Base-by-base conservation (phyloP, 2,888 invertebrate genomes). In the Galerucella pusilla region DNA sequence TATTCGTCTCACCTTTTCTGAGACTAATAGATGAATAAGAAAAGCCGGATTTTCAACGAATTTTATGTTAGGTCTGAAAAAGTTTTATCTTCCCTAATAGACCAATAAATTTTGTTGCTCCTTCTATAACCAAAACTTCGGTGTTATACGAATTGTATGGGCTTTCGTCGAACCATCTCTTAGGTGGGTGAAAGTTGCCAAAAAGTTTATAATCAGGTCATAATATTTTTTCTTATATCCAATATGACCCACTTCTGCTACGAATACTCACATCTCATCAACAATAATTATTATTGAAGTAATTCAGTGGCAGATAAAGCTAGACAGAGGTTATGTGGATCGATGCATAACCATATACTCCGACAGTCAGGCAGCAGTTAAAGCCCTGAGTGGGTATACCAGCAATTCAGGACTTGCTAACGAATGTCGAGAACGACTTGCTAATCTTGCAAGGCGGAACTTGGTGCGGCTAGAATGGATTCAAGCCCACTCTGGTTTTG, bases 1-100 rank as follows among this genome's bases (percentile, higher is more conserved):
- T 63, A 67, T 71, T 71, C 75, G 46, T 66, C 49, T 49, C 60
- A 66, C 54, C 60, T 68, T 57, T 60, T 67, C 28, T 63, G 54
- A 49, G 64, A 61, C 70, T 71, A 71, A 71, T 71, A 75, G 75
- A 75, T 67, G 75, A 75, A 75, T 71, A 61, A 67, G 70, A 59
- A 67, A 68, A 35, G 66, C 28, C 60, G 61, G 45, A 52, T 68
- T 61, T 64, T 66, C 63, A 59, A 42, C 61, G 59, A 66, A 69
- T 74, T 73, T 66, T 67, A 74, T 71, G 67, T 65, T 20, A 64
- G 68, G 25, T 25, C 54, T 35, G 61, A 71, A 66, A 71, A 68
- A 75, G 63, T 71, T 75, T 71, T 67, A 71, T 71, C 70, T 64
- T 63, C n/a, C 71, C 68, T 68, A 61, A 71, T 67, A 67, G 75